Base-by-base conservation (phyloP, 2,797 vertebrate species). In the Odontamblyopus lacepedii region DNA sequence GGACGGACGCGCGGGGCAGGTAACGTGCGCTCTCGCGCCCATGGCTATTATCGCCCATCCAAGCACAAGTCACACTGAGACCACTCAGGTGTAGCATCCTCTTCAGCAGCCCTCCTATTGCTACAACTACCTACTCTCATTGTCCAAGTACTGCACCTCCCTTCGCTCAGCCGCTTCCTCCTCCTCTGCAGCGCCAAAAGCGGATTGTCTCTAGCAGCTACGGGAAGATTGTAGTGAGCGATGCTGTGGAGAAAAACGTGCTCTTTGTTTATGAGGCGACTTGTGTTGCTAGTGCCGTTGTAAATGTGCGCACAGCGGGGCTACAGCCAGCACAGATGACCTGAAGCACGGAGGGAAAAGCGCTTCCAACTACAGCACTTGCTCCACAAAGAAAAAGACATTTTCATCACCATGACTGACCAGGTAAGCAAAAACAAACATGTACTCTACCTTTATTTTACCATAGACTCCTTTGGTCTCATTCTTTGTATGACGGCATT, bases 331-430 rank as follows among this genome's bases (percentile, higher is more conserved):
- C 83, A 74, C 91, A 71, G 69, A 87, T 89, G 88, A 92, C 87
- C 69, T 91, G 89, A 87, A 66, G 76, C 77, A 76, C 86, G 78
- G 78, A 56, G 75, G 71, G 57, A 32, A 69, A 79, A 73, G 78
- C 76, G 73, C 51, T 30, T 56, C 44, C 48, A 67, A 57, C 63
- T 30, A 75, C 83, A 79, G 66, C 85, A 82, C 84, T 79, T 77
- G 80, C 74, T 83, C 79, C 78, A 65, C 30, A 78, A 72, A 80
- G 79, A 78, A 32, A 83, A 80, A 88, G 81, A 70, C 30, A 65
- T 67, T 19, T 38, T 48, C 65, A 87, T 67, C 70, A 90, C 85
- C 81, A 94, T 94, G 94, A 88, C 91, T 79, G 93, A 94, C 85
- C 92, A 94, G 93, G 94, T 94, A 92, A 91, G 88, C 67, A 60